Conservation (phyloP, 2,113 vertebrate species). For the Ceyx cyanopectus region DNA sequence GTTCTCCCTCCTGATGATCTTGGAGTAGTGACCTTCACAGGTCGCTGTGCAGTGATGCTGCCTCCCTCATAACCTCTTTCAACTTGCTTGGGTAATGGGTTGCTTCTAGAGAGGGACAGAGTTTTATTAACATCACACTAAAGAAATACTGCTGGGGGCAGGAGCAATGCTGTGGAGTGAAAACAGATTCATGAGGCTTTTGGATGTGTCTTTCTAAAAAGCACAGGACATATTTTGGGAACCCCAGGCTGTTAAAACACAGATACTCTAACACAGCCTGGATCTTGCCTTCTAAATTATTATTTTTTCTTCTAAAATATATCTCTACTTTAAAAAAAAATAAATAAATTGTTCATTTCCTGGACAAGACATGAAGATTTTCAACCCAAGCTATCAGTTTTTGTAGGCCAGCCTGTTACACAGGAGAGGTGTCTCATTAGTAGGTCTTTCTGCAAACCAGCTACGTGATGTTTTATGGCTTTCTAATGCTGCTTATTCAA, state of each 20-base stretch:
- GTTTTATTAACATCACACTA: conserved; percentile 38
- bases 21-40: conserved; percentile 59
- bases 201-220: not conserved
- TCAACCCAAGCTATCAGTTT: not conserved
- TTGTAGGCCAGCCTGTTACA: not conserved
- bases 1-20: not conserved
- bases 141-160: not conserved
- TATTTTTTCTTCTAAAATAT: not conserved
- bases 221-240: not conserved
- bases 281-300: not conserved
- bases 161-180: not conserved
- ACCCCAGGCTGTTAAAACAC: not conserved
- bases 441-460: not conserved
- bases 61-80: conserved; percentile 18
- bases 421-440: not conserved
- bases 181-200: not conserved
- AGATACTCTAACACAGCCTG: not conserved
- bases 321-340: not conserved
- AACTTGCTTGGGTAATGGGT: conserved; percentile 14
- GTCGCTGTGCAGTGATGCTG: conserved; percentile 35
- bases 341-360: not conserved
- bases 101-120: not conserved
- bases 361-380: not conserved
- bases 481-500: not conserved
- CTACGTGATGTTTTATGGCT: not conserved